Evolutionary conservation across 2,113 vertebrate genomes (phyloP).

Genomic region (Anolis carolinensis): DNA sequence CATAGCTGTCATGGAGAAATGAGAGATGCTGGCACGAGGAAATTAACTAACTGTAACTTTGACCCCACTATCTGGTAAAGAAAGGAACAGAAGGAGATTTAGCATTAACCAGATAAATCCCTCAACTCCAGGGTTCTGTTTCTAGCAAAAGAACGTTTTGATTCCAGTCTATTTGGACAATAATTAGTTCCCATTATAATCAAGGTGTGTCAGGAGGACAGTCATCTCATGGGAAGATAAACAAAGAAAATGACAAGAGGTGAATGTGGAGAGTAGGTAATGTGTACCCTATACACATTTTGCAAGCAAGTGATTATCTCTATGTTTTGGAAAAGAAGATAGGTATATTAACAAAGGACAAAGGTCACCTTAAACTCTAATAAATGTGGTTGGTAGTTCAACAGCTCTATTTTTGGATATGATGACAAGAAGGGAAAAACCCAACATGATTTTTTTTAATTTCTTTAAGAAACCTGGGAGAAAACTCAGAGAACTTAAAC

Average conservation of each 20-base stretch:
- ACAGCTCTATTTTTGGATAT: neutral
- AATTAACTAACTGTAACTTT: neutral
- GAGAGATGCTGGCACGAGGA: too few relatives aligned
- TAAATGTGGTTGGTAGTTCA: slow-evolving; percentile 6
- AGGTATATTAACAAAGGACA: slow-evolving; percentile 6
- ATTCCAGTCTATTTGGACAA: slow-evolving; percentile 37
- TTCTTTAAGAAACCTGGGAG: too few relatives aligned
- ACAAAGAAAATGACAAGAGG: neutral
- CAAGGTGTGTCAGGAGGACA: slow-evolving; percentile 29
- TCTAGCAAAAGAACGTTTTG: slow-evolving; percentile 13
- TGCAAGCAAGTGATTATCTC: neutral
- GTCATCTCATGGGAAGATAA: slow-evolving; percentile 35
- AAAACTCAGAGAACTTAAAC: neutral
- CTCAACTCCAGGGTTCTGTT: neutral
- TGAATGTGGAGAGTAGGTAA: neutral
- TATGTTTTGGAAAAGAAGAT: neutral
- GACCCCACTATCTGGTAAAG: neutral
- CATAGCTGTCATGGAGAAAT: neutral
- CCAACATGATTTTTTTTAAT: neutral
- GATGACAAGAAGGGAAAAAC: neutral
- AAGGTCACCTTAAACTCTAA: slow-evolving; percentile 5
- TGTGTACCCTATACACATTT: neutral
- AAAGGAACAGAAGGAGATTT: neutral
- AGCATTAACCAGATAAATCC: neutral
- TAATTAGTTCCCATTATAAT: slow-evolving; percentile 5